Evolutionary conservation across 2,113 vertebrate genomes (phyloP), one percentile per base, ranked within the genome.

Genomic region (Osmerus mordax): DNA sequence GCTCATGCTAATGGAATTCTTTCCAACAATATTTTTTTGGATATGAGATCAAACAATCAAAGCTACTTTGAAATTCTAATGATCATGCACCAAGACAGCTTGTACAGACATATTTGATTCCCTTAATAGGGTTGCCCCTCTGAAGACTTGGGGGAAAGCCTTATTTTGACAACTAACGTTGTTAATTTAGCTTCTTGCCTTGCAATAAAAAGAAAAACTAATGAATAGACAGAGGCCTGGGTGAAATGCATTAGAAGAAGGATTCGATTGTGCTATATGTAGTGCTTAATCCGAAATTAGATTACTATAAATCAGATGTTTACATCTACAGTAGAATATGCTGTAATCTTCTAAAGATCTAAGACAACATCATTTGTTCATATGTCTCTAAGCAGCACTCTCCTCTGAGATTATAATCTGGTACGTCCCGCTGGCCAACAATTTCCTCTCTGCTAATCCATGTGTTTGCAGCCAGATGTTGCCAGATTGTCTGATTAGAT

Each of bases 11-110:
- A 90, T 89, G 75, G 82, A 21, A 71, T 51, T 80, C 77, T 82
- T 77, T 55, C 64, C 54, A 82, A 86, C 88, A 89, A 86, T 82
- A 53, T 73, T 78, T 89, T 47, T 89, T 86, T 80, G 83, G 84
- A 86, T 75, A 41, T 32, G 75, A 89, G 87, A 90, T 90, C 87
- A 90, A 90, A 90, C 85, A 83, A 86, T 87, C 79, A 87, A 68
- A 81, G 59, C 65, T 70, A 87, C 88, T 90, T 90, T 90, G 89
- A 90, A 90, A 90, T 89, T 90, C 81, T 85, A 88, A 89, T 87
- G 61, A 67, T 67, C 69, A 80, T 78, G 77, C 70, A 25, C 70
- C 28, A 55, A 88, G 78, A 84, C 75, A 25, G 77, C 74, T 71
- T 73, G 65, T 63, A 64, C 79, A 77, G 66, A 80, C 58, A 74